A percentile compares a stretch with the other conserved stretches of the same genome.
Evolutionary conservation across 1,140 invertebrate genomes (phyloP).

Genomic region (Dendroctonus ponderosae): DNA sequence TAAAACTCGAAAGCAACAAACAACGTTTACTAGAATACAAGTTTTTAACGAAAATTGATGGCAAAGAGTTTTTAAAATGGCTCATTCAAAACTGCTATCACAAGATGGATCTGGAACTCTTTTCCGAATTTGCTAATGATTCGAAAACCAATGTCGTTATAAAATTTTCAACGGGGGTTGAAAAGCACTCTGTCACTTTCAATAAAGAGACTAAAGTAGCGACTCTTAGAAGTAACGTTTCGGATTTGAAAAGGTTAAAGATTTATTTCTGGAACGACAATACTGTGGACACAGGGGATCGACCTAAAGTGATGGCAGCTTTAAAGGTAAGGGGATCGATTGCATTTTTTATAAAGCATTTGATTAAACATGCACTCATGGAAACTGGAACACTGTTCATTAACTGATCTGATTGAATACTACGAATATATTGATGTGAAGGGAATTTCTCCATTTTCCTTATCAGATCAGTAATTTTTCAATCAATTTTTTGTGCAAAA

Average conservation of each 20-base stretch:
- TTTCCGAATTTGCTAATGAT: constrained; percentile 32
- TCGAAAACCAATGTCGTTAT: constrained; percentile 21
- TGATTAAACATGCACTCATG: no score
- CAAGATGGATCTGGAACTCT: constrained; percentile 30
- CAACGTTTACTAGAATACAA: constrained; percentile 23
- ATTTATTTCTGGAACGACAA: constrained; percentile 14
- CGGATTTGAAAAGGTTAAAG: constrained; percentile 11
- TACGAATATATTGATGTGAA: no score
- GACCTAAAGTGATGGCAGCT: background rate
- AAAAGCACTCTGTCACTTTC: constrained; percentile 25
- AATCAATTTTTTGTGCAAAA: no score
- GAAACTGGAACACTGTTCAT: no score
- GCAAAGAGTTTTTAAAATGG: constrained; percentile 17
- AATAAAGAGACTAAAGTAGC: constrained; percentile 14
- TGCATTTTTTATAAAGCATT: no score
- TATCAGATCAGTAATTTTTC: no score
- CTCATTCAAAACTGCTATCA: constrained; percentile 37
- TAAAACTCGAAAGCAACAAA: constrained; percentile 3
- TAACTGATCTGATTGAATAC: no score
- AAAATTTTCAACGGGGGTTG: constrained; percentile 25
- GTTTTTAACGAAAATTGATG: constrained; percentile 27
- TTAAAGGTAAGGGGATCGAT: constrained; percentile 7
- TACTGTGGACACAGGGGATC: constrained; percentile 2
- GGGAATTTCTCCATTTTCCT: no score
- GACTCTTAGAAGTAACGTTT: constrained; percentile 20